Conservation (phyloP, 2,113 vertebrate species). For the Probosciger aterrimus region DNA sequence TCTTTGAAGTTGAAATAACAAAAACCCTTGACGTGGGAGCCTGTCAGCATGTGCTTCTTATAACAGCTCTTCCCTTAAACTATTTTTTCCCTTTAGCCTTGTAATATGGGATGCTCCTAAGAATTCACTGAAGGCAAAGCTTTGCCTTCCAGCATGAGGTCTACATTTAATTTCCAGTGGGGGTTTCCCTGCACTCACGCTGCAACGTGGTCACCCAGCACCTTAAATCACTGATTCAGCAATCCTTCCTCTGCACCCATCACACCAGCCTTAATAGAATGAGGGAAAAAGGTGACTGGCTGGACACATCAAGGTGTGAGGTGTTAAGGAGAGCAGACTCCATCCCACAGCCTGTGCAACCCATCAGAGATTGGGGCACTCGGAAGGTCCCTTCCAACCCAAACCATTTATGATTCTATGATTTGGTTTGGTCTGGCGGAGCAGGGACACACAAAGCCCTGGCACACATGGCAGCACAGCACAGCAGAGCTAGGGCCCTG, state of each 20-base stretch:
- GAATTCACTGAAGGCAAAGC: not conserved
- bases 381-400: not conserved
- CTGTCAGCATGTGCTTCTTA: rapidly evolving
- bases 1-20: not conserved
- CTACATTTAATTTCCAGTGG: not conserved
- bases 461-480: not conserved
- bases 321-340: not conserved
- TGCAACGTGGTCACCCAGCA: rapidly evolving
- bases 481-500: not conserved
- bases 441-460: not conserved
- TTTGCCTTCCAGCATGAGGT: rapidly evolving
- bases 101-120: not conserved
- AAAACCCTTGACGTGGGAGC: not conserved
- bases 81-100: not conserved
- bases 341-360: not conserved
- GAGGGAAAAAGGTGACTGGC: not conserved
- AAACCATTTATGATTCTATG: not conserved
- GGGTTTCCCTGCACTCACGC: too few relatives aligned
- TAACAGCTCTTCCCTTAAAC: not conserved
- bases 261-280: rapidly evolving
- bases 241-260: not conserved
- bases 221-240: not conserved
- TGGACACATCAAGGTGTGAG: rapidly evolving
- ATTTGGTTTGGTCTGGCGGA: not conserved
- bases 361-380: not conserved